These are phyloP conservation scores for Cerastis leucographa DNA, from an alignment of 2,888 invertebrate species.

Conservation along the genomic window DNA sequence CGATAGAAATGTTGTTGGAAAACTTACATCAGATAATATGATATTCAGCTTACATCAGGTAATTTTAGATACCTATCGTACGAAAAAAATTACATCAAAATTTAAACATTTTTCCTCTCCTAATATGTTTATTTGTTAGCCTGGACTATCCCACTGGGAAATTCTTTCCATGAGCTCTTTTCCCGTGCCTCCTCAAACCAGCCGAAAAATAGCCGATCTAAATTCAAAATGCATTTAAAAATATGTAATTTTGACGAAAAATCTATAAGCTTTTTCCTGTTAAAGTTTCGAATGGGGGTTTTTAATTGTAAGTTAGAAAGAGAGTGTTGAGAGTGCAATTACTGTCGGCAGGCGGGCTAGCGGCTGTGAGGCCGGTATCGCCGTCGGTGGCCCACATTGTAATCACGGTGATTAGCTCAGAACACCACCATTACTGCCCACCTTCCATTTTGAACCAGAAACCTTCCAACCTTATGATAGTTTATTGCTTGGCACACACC, in stretches of 20 bases:
- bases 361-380: slow-evolving; percentile 55
- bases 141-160: neutral
- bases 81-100: neutral
- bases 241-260: neutral
- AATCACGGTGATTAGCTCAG: slow-evolving; percentile 73
- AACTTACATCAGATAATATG: neutral
- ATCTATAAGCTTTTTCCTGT: slow-evolving; percentile 43
- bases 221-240: neutral
- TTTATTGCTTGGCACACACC: slow-evolving; percentile 61
- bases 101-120: neutral
- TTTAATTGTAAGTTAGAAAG: slow-evolving; percentile 60
- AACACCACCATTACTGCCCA: slow-evolving; percentile 57
- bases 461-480: slow-evolving; percentile 50
- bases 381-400: slow-evolving; percentile 72
- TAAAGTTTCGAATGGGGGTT: slow-evolving; percentile 25
- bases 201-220: neutral
- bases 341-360: slow-evolving; percentile 61
- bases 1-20: slow-evolving; percentile 4
- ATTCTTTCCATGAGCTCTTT: neutral
- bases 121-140: neutral
- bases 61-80: neutral
- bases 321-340: slow-evolving; percentile 60
- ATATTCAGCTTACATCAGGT: too few species aligned
- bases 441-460: slow-evolving; percentile 62
- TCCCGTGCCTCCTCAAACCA: neutral